These are phyloP conservation scores for Eretmocerus hayati DNA, from an alignment of 2,888 invertebrate genomes.

Conservation along the genomic window DNA sequence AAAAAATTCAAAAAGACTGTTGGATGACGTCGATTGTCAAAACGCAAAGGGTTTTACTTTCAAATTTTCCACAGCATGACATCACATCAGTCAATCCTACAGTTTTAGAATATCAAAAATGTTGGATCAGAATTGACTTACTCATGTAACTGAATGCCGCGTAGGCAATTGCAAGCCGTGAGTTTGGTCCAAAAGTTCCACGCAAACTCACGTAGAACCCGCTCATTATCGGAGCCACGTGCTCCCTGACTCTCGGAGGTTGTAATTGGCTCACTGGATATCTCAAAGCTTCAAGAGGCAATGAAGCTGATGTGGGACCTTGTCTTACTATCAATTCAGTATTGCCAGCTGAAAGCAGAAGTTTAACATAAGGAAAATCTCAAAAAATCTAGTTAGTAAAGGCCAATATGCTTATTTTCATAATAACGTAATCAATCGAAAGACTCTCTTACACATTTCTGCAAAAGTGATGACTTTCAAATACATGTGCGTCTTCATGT, in stretches of 20 bases:
- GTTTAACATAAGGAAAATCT: background rate
- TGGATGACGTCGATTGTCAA: too few relatives aligned
- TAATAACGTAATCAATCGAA: too few relatives aligned
- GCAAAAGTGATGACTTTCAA: conserved; percentile 55
- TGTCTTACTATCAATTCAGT: conserved; percentile 60
- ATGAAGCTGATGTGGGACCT: conserved; percentile 60
- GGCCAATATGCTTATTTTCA: too few relatives aligned
- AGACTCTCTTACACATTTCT: conserved; percentile 52
- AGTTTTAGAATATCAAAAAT: too few relatives aligned
- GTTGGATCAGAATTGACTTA: conserved; percentile 31
- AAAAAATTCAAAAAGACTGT: background rate
- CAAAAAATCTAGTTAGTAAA: too few relatives aligned
- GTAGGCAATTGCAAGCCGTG: conserved; percentile 62
- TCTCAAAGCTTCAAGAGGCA: conserved; percentile 54
- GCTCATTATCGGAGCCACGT: conserved; percentile 55
- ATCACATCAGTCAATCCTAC: too few relatives aligned
- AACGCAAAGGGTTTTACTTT: too few relatives aligned
- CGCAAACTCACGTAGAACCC: conserved; percentile 65
- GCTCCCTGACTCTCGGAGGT: conserved; percentile 49
- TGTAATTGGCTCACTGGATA: conserved; percentile 49
- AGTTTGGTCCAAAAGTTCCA: conserved; percentile 58
- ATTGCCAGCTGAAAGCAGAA: conserved; percentile 47
- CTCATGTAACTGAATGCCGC: conserved; percentile 65
- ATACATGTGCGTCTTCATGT: conserved; percentile 62
- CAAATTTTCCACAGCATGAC: too few relatives aligned